Evolutionary conservation across 1,140 invertebrate species (phyloP), one percentile per base, ranked within the genome.

Genomic region (Drosophila malerkotliana): DNA sequence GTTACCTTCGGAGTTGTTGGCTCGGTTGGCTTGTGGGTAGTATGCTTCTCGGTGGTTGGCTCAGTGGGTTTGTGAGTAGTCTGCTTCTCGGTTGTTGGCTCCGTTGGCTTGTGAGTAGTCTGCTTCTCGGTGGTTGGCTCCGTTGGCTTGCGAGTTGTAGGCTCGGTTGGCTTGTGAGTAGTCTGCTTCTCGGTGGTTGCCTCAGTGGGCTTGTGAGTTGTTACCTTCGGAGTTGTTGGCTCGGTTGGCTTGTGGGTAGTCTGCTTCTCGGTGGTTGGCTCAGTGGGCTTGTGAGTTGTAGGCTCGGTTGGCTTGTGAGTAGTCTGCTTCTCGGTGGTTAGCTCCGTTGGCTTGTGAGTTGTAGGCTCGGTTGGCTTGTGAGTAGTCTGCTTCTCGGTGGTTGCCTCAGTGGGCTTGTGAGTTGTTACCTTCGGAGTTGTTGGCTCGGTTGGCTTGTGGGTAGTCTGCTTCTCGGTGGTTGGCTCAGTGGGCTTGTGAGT

Each of bases 181-280:
- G 32, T 32, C 3, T 8, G 32, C 32, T 32, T 32, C 32, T 32
- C 8, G 32, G 32, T 32, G 9, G 32, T 32, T 32, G 32, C 9
- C 32, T 32, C 32, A 32, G 32, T 9, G 8, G 32, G 32, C 32
- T 32, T 32, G 8, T 9, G 32, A 10, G 32, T 32, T 32, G 15
- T 18, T 18, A 9, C 7, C 30, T 32, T 32, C 30, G 6, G 30
- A 9, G 30, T 32, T 9, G 47, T 67, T 10, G 34, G 14, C 1
- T 56, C 32, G 0, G 52, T 39, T 0, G 52, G 30, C 7, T 30
- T 45, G 5, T 10, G n/a, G 12, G 63, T 67, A 8, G 63, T 67
- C 1, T 44, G 45, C 4, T 44, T 24, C 0, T 14, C 9, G 8
- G 47, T 34, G 0, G 53, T 64, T 30, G 14, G 10, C 0, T 39